Conservation (phyloP, 2,888 invertebrate genomes). For the Spicauda simplicius region DNA sequence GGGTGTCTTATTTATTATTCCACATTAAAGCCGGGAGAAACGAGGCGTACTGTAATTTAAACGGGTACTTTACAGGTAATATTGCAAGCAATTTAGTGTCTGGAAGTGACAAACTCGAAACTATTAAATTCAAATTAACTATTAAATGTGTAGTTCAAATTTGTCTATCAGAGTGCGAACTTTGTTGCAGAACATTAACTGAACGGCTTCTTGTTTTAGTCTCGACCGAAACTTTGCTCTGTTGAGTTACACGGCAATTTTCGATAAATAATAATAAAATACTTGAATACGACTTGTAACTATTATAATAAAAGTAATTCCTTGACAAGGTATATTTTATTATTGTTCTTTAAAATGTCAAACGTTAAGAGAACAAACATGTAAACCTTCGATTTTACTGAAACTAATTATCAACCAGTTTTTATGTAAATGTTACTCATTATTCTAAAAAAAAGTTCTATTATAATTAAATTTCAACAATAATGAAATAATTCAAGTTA, state of each 20-base stretch:
- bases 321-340: too few relatives aligned
- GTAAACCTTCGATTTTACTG: too few relatives aligned
- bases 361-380: too few relatives aligned
- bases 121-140: constrained; percentile 6
- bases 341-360: too few relatives aligned
- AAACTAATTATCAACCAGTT: too few relatives aligned
- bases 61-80: background rate
- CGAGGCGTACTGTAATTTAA: background rate
- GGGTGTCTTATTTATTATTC: background rate
- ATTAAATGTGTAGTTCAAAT: constrained; percentile 7
- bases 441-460: too few relatives aligned
- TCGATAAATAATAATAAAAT: too few relatives aligned
- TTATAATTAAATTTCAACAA: too few relatives aligned
- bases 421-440: too few relatives aligned
- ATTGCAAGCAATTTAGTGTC: background rate
- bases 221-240: background rate
- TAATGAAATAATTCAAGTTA: too few relatives aligned
- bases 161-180: constrained; percentile 1
- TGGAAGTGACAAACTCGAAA: constrained; percentile 6
- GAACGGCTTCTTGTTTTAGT: background rate
- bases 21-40: background rate
- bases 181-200: constrained; percentile 1
- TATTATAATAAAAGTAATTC: too few relatives aligned
- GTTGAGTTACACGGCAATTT: background rate
- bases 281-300: too few relatives aligned